A percentile compares a stretch with the other conserved stretches of the same genome.
Evolutionary conservation across 1,140 invertebrate genomes (phyloP).

Genomic region (Drosophila santomea): DNA sequence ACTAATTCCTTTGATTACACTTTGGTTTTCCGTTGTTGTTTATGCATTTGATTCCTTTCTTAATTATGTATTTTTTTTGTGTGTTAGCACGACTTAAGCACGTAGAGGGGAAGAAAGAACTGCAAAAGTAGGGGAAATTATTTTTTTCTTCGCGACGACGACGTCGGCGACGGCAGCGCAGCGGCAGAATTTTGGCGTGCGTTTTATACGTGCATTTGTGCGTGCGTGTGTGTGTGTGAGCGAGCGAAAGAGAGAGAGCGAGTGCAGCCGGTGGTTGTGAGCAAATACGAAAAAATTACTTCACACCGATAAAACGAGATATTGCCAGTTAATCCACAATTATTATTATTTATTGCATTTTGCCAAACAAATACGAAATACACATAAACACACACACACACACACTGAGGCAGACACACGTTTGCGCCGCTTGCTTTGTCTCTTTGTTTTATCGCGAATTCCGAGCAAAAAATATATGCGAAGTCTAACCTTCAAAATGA

Average conservation of each 20-base stretch:
- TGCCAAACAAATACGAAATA: slow-evolving; percentile 53
- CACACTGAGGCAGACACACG: slow-evolving; percentile 22
- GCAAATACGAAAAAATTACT: slow-evolving; percentile 49
- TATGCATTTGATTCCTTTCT: slow-evolving; percentile 27
- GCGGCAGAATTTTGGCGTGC: slow-evolving; percentile 51
- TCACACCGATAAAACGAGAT: slow-evolving; percentile 38
- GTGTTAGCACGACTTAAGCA: slow-evolving; percentile 77
- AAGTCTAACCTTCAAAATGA: slow-evolving; percentile 59
- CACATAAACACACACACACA: slow-evolving; percentile 13
- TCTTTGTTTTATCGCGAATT: slow-evolving; percentile 58
- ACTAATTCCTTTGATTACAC: slow-evolving; percentile 53
- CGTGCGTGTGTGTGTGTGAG: slow-evolving; percentile 17
- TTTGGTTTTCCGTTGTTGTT: slow-evolving; percentile 51
- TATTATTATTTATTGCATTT: slow-evolving; percentile 59
- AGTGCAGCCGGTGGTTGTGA: slow-evolving; percentile 64
- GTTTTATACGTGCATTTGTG: slow-evolving; percentile 1
- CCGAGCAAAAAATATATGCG: slow-evolving; percentile 43
- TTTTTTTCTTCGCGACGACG: slow-evolving; percentile 29
- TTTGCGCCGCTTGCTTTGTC: slow-evolving; percentile 35
- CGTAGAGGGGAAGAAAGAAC: slow-evolving; percentile 75
- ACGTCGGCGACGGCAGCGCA: slow-evolving; percentile 53
- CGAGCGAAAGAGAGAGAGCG: slow-evolving; percentile 21
- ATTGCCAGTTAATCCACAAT: slow-evolving; percentile 40
- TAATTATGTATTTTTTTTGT: slow-evolving; percentile 23
- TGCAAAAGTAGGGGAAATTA: slow-evolving; percentile 67